Evolutionary conservation across 2,113 vertebrate genomes (phyloP).

Genomic region (Pollachius pollachius): DNA sequence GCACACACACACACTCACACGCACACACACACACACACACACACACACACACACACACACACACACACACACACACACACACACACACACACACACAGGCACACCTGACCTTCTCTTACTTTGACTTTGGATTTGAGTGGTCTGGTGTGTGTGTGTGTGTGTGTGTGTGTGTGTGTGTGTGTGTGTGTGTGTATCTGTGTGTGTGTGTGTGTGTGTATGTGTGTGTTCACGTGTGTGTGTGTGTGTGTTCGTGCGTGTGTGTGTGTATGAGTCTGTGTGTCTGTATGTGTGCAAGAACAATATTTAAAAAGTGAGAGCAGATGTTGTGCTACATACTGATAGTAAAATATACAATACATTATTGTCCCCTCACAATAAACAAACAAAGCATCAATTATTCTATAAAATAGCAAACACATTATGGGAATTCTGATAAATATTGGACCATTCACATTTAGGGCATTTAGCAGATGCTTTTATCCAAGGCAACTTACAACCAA

Average conservation of each 20-base stretch:
- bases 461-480: no score
- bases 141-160: conserved; percentile 8
- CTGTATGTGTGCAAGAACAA: neutral
- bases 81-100: neutral
- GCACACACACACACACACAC: conserved; percentile 1
- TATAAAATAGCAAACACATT: no score
- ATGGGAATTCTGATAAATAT: no score
- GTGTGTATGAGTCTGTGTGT: neutral
- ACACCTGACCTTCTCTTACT: conserved; percentile 13
- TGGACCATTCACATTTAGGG: no score
- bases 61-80: conserved; percentile 17
- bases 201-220: neutral
- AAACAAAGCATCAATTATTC: no score
- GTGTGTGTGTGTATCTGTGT: neutral
- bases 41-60: conserved; percentile 19
- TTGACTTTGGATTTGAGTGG: neutral
- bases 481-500: no score
- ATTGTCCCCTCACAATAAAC: no score
- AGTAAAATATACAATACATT: no score
- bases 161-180: conserved; percentile 4
- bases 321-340: no score
- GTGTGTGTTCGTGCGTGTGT: conserved; percentile 9
- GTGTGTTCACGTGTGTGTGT: neutral
- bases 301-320: neutral
- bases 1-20: conserved; percentile 14